Base-by-base conservation (phyloP, 2,797 vertebrate species). In the Sardinella longiceps region DNA sequence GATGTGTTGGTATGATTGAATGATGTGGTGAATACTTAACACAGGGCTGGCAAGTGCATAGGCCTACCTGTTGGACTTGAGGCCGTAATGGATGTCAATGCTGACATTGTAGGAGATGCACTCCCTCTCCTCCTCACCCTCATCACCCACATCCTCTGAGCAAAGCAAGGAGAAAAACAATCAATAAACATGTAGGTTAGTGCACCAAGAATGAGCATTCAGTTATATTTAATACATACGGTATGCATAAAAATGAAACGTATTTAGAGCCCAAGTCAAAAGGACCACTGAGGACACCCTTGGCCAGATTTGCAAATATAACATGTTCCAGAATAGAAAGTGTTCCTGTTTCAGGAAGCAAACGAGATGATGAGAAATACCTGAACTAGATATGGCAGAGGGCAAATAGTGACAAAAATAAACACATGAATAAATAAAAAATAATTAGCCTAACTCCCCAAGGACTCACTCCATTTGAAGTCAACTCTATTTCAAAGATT, bases 61-160 rank as follows among this genome's bases (percentile, higher is more conserved):
- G 18, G 51, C 50, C 85, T 91, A 99, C 98, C 98, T 99, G 93
- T 98, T 99, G 46, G 98, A 99, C 90, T 99, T 99, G 80, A 99
- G 90, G n/a, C 98, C 98, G 86, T 99, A 99, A 91, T 97, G 98
- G 88, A 99, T 98, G 92, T 99, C 98, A 90, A 97, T 99, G 92
- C 93, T 99, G 93, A 99, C 88, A 87, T 94, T 97, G 90, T 99
- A 99, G 50, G 97, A 97, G 92, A 98, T 98, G 89, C 95, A 97
- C 90, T 99, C 98, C 87, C 97, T 98, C 90, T 99, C 98, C 85
- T 99, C 98, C 90, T 99, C 98, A 87, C 98, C 98, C 96, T 99
- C 98, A 92, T 99, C 98, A 33, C 97, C 97, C 81, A 99, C 98
- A 89, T 99, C 98, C 97, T 99, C 98, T 99, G 95, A 48, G 46